Evolutionary conservation across 2,797 vertebrate species (phyloP).

Genomic region (Microhierax caerulescens): DNA sequence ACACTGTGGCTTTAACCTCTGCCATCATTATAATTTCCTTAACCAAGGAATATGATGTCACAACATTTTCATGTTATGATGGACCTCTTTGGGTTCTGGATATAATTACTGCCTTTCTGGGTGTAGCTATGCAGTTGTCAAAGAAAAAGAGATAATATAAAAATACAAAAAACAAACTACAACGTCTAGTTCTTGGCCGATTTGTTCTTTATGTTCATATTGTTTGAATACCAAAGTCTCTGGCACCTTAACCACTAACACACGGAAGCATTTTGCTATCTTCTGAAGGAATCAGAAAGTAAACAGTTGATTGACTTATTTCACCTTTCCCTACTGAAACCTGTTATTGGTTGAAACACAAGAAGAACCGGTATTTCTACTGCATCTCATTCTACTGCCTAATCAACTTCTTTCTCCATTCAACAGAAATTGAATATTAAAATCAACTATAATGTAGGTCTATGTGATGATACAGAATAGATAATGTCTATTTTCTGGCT

Average conservation of each 20-base stretch:
- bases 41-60: constrained; percentile 54
- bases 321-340: constrained; percentile 7
- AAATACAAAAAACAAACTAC: background rate
- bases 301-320: constrained; percentile 27
- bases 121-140: background rate
- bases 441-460: background rate
- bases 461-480: background rate
- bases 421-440: constrained; percentile 7
- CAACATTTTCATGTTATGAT: constrained; percentile 58
- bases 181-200: background rate
- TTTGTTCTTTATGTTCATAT: background rate
- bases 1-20: constrained; percentile 40
- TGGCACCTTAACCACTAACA: background rate
- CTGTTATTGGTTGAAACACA: constrained; percentile 2
- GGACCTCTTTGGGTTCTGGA: constrained; percentile 14
- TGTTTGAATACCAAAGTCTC: background rate
- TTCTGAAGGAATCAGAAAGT: background rate
- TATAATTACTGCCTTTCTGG: constrained; percentile 42
- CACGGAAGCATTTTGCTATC: background rate
- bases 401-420: background rate
- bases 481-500: background rate
- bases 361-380: background rate
- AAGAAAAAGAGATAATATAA: constrained; percentile 4
- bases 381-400: background rate
- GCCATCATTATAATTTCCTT: constrained; percentile 55